A percentile compares a stretch with the other conserved stretches of the same genome.
Evolutionary conservation across 1,140 invertebrate genomes (phyloP).

Genomic region (Orius insidiosus): DNA sequence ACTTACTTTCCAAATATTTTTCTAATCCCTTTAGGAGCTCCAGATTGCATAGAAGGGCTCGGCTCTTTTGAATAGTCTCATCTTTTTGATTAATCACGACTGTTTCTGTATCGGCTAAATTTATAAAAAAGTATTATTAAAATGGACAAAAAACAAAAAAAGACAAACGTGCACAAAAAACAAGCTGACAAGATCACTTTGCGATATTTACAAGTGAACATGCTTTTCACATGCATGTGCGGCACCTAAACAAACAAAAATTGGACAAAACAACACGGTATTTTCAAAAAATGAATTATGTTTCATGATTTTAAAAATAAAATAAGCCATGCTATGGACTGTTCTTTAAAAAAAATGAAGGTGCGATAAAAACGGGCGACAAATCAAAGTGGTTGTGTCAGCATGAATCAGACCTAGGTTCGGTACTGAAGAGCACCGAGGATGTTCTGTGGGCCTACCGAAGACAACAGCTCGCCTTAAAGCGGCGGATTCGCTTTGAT

Average conservation of each 20-base stretch:
- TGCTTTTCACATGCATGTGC: too few species aligned
- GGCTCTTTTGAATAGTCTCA: constrained; percentile 27
- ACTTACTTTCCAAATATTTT: constrained; percentile 48
- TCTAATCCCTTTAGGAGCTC: constrained; percentile 35
- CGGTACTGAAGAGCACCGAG: constrained; percentile 66
- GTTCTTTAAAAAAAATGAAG: too few species aligned
- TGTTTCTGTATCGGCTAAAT: constrained; percentile 49
- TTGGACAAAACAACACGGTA: background rate
- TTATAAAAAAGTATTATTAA: constrained; percentile 14
- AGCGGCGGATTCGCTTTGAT: constrained; percentile 21
- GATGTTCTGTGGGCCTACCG: constrained; percentile 38
- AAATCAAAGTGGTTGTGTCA: constrained; percentile 2
- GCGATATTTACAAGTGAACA: too few species aligned
- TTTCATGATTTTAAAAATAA: too few species aligned
- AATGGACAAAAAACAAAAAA: too few species aligned
- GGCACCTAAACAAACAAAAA: background rate
- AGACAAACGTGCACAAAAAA: too few species aligned
- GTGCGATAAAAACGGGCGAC: background rate
- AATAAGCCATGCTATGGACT: background rate
- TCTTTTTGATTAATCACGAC: constrained; percentile 29
- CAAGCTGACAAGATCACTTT: too few species aligned
- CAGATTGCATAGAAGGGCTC: constrained; percentile 31
- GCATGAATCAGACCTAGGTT: constrained; percentile 53
- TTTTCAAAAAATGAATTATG: too few species aligned
- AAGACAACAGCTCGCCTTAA: constrained; percentile 42